Conservation (phyloP, 2,797 vertebrate species). For the Alcedo quadribrachys region DNA sequence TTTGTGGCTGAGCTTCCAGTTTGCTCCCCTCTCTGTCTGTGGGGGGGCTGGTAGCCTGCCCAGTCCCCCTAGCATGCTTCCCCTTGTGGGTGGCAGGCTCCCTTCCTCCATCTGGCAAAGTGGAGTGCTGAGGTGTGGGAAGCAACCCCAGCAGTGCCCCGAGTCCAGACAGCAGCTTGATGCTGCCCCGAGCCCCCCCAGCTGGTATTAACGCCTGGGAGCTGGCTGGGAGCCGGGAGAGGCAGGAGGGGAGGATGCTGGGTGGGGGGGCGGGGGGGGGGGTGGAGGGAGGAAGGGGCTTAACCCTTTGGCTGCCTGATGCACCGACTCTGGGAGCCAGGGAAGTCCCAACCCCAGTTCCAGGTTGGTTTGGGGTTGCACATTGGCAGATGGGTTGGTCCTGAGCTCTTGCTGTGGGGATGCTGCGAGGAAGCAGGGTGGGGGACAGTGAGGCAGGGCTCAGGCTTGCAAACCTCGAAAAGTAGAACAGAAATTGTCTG, state of each 20-base stretch:
- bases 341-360: neutral
- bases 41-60: neutral
- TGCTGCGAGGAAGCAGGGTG: neutral
- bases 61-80: neutral
- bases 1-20: neutral
- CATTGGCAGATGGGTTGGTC: neutral
- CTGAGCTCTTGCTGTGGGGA: neutral
- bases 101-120: slow-evolving; percentile 25
- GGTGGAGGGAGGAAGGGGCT: neutral
- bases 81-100: neutral
- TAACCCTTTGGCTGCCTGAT: neutral
- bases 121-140: neutral
- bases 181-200: neutral
- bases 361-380: neutral
- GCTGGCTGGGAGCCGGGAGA: slow-evolving; percentile 38
- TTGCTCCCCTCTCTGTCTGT: neutral
- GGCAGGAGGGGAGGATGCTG: neutral
- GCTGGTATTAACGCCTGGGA: slow-evolving; percentile 47
- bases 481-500: rapidly evolving
- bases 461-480: neutral
- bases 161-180: slow-evolving; percentile 51
- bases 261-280: neutral
- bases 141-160: neutral
- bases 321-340: neutral
- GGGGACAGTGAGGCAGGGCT: neutral